Conservation (phyloP, 2,888 invertebrate genomes). For the Physocephala rufipes region DNA sequence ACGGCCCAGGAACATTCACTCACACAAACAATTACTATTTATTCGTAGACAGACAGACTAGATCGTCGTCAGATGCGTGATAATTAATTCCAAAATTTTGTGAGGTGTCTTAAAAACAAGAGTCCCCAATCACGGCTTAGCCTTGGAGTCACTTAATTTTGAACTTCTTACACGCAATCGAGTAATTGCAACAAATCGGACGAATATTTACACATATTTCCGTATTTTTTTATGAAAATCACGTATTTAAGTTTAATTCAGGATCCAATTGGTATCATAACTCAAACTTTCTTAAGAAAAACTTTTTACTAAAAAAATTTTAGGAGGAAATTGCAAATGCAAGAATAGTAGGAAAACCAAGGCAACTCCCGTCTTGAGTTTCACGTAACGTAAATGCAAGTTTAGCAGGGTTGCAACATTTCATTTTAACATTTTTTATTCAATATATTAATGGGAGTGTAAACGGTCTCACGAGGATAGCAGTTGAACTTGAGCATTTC, state of each 20-base stretch:
- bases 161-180: neutral
- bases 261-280: conserved; percentile 12
- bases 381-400: neutral
- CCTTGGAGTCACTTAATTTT: conserved; percentile 5
- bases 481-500: too few relatives aligned
- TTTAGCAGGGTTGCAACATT: too few relatives aligned
- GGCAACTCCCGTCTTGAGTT: conserved; percentile 31
- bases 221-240: conserved; percentile 20
- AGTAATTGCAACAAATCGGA: neutral
- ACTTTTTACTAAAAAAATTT: neutral
- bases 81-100: conserved; percentile 13
- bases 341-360: conserved; percentile 17
- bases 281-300: conserved; percentile 12
- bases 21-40: conserved; percentile 16
- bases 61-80: neutral
- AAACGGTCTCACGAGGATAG: too few relatives aligned
- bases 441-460: too few relatives aligned
- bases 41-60: conserved; percentile 8
- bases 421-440: too few relatives aligned
- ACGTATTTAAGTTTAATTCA: neutral
- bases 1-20: conserved; percentile 18
- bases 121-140: neutral
- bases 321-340: conserved; percentile 25
- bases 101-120: neutral
- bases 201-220: neutral